phyloP scores from a whole-genome alignment of 2,888 invertebrate genomes.

The Ligdia adustata region DNA sequence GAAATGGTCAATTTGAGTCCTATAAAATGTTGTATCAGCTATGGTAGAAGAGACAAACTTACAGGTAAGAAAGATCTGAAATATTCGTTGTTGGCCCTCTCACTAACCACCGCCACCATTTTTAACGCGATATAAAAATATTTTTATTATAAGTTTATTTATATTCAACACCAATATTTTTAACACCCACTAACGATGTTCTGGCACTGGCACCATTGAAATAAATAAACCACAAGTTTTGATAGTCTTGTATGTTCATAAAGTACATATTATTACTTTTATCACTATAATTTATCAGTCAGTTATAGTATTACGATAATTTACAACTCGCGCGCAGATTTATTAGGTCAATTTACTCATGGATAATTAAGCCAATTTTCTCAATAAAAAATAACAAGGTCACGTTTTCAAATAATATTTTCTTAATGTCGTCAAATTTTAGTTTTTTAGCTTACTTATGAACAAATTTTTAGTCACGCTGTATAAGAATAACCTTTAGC shows the following conservation, averaged over 20 bases:
- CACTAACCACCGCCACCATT: constrained; percentile 66
- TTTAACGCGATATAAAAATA: constrained; percentile 44
- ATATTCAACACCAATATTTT: constrained; percentile 46
- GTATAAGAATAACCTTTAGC: no score
- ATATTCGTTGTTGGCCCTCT: constrained; percentile 66
- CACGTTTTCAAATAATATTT: no score
- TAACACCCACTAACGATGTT: constrained; percentile 53
- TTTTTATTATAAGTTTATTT: constrained; percentile 55
- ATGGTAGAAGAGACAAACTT: constrained; percentile 51
- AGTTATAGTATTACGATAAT: neutral
- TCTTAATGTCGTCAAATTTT: no score
- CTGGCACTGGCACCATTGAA: constrained; percentile 48
- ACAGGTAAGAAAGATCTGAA: constrained; percentile 76
- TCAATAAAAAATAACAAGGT: no score
- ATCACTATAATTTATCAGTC: constrained; percentile 11
- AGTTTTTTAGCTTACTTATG: no score
- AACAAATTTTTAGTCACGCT: no score
- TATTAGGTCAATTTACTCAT: constrained; percentile 2
- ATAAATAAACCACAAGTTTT: constrained; percentile 38
- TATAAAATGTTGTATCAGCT: no score
- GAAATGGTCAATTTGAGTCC: no score
- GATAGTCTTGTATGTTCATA: constrained; percentile 6
- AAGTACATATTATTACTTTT: constrained; percentile 25
- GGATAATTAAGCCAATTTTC: constrained; percentile 4
- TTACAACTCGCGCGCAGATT: constrained; percentile 3